phyloP scores from a whole-genome alignment of 2,888 invertebrate species.

The Hartigia nigra region DNA sequence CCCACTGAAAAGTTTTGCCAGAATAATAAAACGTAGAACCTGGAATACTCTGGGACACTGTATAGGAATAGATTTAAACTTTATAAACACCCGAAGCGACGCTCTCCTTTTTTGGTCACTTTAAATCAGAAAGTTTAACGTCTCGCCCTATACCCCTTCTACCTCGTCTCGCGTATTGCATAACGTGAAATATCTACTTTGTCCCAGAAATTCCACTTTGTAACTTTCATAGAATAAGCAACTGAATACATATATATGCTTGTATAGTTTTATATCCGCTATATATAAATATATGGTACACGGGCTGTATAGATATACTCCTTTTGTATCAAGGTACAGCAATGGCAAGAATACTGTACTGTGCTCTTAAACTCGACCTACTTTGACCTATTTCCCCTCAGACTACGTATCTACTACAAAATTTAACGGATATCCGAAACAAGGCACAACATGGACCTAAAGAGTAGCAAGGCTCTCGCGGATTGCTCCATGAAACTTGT shows the following conservation, averaged over 20 bases:
- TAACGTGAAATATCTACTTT: constrained; percentile 3
- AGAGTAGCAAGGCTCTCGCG: neutral
- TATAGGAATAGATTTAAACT: neutral
- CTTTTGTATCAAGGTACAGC: neutral
- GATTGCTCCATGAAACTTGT: neutral
- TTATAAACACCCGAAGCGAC: constrained; percentile 5
- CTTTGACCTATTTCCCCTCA: neutral
- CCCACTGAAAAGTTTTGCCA: neutral
- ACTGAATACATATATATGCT: neutral
- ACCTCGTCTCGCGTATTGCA: neutral
- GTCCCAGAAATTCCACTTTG: constrained; percentile 8
- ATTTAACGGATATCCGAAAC: constrained; percentile 36
- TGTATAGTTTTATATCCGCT: too few species aligned
- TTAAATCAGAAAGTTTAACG: neutral
- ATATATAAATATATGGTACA: neutral
- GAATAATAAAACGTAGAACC: neutral
- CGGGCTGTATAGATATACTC: neutral
- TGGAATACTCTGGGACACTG: neutral
- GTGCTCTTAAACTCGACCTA: neutral
- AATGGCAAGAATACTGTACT: neutral
- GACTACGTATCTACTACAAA: constrained; percentile 29
- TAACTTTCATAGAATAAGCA: constrained; percentile 12
- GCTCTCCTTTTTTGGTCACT: neutral
- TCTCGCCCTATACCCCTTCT: neutral
- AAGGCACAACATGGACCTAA: constrained; percentile 23